Conservation (phyloP, 2,888 invertebrate species). For the Xylophagus ater region DNA sequence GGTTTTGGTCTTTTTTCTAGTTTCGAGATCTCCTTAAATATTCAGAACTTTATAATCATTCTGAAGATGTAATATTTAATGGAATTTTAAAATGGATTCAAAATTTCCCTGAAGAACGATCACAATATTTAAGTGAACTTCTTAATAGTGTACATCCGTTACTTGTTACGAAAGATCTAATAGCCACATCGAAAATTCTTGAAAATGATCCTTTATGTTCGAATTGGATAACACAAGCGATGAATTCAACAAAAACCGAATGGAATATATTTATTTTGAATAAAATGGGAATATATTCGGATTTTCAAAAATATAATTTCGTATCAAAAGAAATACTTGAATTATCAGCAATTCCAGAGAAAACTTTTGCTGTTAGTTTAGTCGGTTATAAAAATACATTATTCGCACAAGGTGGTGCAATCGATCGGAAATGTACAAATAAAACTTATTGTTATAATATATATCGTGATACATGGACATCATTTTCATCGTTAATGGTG, state of each 20-base stretch:
- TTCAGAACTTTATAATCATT: slow-evolving; percentile 24
- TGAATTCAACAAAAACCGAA: slow-evolving; percentile 10
- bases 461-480: slow-evolving; percentile 26
- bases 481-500: slow-evolving; percentile 20
- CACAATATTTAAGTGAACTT: slow-evolving; percentile 19
- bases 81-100: slow-evolving; percentile 25
- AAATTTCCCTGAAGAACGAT: slow-evolving; percentile 19
- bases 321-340: slow-evolving; percentile 20
- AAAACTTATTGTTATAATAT: slow-evolving; percentile 25
- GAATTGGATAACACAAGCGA: slow-evolving; percentile 23
- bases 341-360: slow-evolving; percentile 22
- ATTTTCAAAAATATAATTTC: slow-evolving; percentile 23
- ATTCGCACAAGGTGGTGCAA: slow-evolving; percentile 25
- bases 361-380: slow-evolving; percentile 26
- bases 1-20: slow-evolving; percentile 12
- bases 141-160: slow-evolving; percentile 25
- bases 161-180: slow-evolving; percentile 23
- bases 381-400: slow-evolving; percentile 24
- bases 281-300: slow-evolving; percentile 26
- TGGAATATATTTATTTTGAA: slow-evolving; percentile 28
- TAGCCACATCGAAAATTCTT: slow-evolving; percentile 20
- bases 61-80: slow-evolving; percentile 24
- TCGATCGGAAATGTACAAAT: slow-evolving; percentile 7
- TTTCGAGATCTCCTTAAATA: slow-evolving; percentile 21
- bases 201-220: slow-evolving; percentile 19